Evolutionary conservation across 2,888 invertebrate species (phyloP), one percentile per base, ranked within the genome.

Genomic region (Pogonocherus hispidulus): DNA sequence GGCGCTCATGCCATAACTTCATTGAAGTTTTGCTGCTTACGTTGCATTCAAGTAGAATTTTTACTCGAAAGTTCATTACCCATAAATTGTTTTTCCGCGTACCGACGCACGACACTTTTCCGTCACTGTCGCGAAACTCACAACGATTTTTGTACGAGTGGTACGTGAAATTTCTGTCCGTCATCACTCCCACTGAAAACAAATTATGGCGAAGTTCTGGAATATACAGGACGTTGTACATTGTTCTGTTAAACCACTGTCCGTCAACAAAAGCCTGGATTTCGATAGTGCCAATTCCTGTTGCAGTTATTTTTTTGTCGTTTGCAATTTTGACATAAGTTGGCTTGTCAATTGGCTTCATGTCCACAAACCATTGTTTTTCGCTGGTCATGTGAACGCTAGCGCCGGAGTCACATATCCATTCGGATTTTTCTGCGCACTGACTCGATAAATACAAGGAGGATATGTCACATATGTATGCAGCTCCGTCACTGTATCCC

Each of bases 401-500:
- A 0, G 75, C 76, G 54, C 78, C 74, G 20, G 76, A 77, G 71
- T 77, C 76, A 62, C 71, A 73, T 32, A 76, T 71, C 75, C 76
- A 78, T 35, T 72, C 64, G 0, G 68, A 63, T 27, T 20, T 18
- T 9, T 70, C 63, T 18, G 41, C 47, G n/a, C 59, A 65, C 1
- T 60, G 41, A 6, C 14, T 9, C 11, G 23, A 20, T 22, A 22
- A 22, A 1, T 51, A 20, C 14, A 41, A 41, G 5, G 14, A 63
- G 62, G 65, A 66, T 3, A 72, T 49, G 20, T 70, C 63, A 27
- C 68, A 65, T 11, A 65, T 47, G 44, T 70, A 67, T 2, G 66
- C 56, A 11, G 47, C 5, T 14, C n/a, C 20, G 23, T 14, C 20
- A 41, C 41, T 32, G 9, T 32, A 32, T 32, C 9, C 9, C 9